A percentile compares a stretch with the other conserved stretches of the same genome.
Conservation (phyloP, 2,888 invertebrate species). For the Penaeus monodon region DNA sequence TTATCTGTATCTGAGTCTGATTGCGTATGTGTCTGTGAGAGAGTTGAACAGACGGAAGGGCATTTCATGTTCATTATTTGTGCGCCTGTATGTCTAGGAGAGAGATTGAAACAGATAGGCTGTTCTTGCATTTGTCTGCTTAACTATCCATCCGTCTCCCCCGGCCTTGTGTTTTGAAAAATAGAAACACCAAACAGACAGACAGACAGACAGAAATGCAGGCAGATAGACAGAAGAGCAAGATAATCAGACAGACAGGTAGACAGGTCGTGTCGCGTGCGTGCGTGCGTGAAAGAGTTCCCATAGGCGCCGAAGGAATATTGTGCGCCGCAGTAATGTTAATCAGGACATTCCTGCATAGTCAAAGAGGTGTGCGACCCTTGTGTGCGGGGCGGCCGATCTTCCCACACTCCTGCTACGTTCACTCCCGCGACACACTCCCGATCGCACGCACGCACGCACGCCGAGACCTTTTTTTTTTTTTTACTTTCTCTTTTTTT, state of each 20-base stretch:
- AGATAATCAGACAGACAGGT: not conserved
- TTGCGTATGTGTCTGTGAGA: constrained; percentile 3
- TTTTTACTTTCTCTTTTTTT: not conserved
- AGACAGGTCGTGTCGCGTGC: not conserved
- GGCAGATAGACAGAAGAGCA: not conserved
- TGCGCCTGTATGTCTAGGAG: too few species aligned
- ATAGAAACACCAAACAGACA: too few species aligned
- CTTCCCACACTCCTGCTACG: constrained; percentile 6
- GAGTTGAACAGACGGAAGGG: too few species aligned
- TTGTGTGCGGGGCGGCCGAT: constrained; percentile 2
- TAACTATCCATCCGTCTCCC: too few species aligned
- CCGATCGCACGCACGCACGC: not conserved
- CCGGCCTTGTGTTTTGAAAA: too few species aligned
- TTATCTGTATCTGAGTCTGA: not conserved
- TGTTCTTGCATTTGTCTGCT: too few species aligned
- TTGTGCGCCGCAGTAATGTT: constrained; percentile 26
- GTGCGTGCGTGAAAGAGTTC: not conserved
- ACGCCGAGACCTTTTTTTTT: not conserved
- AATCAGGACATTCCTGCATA: constrained; percentile 8
- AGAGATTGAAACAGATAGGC: too few species aligned
- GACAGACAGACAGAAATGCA: too few species aligned
- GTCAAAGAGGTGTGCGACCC: not conserved
- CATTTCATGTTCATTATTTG: too few species aligned
- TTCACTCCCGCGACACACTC: constrained; percentile 1
- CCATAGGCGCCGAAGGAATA: not conserved